Conservation (phyloP, 1,140 invertebrate species). For the Drosophila orena region DNA sequence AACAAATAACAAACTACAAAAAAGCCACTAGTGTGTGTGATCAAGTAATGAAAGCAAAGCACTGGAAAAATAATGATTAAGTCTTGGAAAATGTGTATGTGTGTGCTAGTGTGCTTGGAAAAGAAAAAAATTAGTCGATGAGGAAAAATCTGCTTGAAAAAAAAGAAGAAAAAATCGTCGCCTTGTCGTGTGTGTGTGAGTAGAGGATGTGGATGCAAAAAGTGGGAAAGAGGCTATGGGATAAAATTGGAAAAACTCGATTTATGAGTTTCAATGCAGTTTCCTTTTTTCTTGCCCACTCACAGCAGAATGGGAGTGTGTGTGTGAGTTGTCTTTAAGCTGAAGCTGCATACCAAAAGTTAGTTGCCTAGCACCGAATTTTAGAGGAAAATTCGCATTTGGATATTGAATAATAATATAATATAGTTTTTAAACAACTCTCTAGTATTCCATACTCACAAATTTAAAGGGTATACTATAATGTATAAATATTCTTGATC, state of each 20-base stretch:
- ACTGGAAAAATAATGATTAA: constrained; percentile 79
- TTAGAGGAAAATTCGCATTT: neutral
- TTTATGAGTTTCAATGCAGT: constrained; percentile 71
- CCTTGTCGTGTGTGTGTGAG: constrained; percentile 2
- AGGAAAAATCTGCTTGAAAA: constrained; percentile 61
- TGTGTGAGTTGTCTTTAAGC: constrained; percentile 37
- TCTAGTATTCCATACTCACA: too few species aligned
- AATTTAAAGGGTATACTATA: too few species aligned
- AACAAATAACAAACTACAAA: constrained; percentile 16
- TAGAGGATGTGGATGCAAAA: constrained; percentile 7
- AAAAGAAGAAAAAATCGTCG: constrained; percentile 48
- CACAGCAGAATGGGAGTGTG: constrained; percentile 8
- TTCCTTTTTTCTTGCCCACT: constrained; percentile 44
- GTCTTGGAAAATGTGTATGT: constrained; percentile 41
- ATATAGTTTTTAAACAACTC: too few species aligned
- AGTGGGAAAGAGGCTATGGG: constrained; percentile 7
- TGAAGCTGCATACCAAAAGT: constrained; percentile 55
- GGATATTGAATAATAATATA: too few species aligned
- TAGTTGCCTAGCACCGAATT: constrained; percentile 33
- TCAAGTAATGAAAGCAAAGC: constrained; percentile 77
- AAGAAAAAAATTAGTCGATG: constrained; percentile 60
- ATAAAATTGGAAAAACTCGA: constrained; percentile 71
- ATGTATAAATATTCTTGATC: too few species aligned
- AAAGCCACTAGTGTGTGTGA: constrained; percentile 31
- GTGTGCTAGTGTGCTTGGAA: constrained; percentile 4